Conservation (phyloP, 2,888 invertebrate genomes). For the Scaptomyza reducta region DNA sequence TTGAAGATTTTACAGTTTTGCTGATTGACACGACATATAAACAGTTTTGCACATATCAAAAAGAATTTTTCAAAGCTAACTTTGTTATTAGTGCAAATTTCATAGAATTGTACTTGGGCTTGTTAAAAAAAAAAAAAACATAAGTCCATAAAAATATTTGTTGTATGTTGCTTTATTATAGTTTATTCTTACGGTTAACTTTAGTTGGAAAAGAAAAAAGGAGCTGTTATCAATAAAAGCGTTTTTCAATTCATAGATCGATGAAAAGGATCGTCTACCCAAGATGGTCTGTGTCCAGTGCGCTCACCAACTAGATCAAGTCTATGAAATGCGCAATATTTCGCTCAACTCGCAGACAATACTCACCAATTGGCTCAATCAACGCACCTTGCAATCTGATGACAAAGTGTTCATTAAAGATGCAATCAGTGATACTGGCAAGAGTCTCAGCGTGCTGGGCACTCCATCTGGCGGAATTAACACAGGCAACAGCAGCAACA, state of each 20-base stretch:
- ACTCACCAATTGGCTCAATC: slow-evolving; percentile 88
- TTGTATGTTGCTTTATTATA: too few relatives aligned
- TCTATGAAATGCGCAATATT: slow-evolving; percentile 87
- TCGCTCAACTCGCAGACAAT: slow-evolving; percentile 88
- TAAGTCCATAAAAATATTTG: neutral
- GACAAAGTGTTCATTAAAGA: slow-evolving; percentile 88
- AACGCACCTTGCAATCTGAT: slow-evolving; percentile 87
- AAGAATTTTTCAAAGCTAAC: neutral
- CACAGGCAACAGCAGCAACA: slow-evolving; percentile 9
- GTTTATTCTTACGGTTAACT: too few relatives aligned
- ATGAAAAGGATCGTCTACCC: slow-evolving; percentile 88
- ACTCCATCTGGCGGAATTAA: slow-evolving; percentile 12
- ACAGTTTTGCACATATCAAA: neutral
- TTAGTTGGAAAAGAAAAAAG: neutral
- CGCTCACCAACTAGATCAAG: slow-evolving; percentile 87
- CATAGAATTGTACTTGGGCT: neutral
- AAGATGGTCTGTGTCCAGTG: slow-evolving; percentile 89
- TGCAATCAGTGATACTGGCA: slow-evolving; percentile 77
- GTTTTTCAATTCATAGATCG: slow-evolving; percentile 84
- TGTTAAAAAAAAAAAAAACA: neutral
- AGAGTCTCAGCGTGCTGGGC: slow-evolving; percentile 71
- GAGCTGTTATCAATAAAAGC: too few relatives aligned
- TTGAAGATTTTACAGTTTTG: neutral
- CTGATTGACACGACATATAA: neutral
- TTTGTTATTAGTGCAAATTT: neutral